Evolutionary conservation across 2,888 invertebrate species (phyloP), one percentile per base, ranked within the genome.

Genomic region (Nudaria mundana): DNA sequence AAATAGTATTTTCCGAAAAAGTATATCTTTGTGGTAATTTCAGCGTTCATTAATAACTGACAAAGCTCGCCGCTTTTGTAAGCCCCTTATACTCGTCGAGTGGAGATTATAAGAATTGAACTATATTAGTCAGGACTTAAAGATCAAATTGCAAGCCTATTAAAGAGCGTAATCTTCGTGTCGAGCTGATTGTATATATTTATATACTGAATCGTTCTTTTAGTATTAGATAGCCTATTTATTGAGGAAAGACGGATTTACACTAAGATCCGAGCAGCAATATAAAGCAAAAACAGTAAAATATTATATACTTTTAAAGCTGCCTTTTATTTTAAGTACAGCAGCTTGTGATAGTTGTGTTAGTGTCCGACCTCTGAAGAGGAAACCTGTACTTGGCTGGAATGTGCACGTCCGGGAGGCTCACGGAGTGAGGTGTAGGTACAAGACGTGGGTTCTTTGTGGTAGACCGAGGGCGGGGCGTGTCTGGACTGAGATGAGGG

Each of bases 21-120:
- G 66, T 60, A 65, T 72, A 74, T 65, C 66, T 63, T 63, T 53
- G 37, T 52, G 53, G 64, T 70, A 75, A 76, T 76, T 68, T 74
- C 71, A 67, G 52, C 66, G 62, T 69, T 76, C 76, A 79, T 80
- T 76, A 76, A 76, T 76, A 76, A 62, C 71, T 69, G 75, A 76
- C 75, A 75, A 70, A 76, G 69, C 71, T 71, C 56, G 61, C 66
- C 58, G 50, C 61, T 57, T 44, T 54, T 41, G 63, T 71, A 63
- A 75, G 66, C 66, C 53, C 64, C 66, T 65, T 59, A 66, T 53
- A 41, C 46, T 41, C 44, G 36, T 37, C 41, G 40, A 29, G 38
- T 38, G 29, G 40, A 40, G 40, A 43, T 44, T 34, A 30, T 29
- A 45, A 39, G 70, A 71, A 69, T 63, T 70, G 48, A 43, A 66